These are phyloP conservation scores for Epistrophe grossulariae DNA, from an alignment of 2,888 invertebrate species.

Conservation along the genomic window DNA sequence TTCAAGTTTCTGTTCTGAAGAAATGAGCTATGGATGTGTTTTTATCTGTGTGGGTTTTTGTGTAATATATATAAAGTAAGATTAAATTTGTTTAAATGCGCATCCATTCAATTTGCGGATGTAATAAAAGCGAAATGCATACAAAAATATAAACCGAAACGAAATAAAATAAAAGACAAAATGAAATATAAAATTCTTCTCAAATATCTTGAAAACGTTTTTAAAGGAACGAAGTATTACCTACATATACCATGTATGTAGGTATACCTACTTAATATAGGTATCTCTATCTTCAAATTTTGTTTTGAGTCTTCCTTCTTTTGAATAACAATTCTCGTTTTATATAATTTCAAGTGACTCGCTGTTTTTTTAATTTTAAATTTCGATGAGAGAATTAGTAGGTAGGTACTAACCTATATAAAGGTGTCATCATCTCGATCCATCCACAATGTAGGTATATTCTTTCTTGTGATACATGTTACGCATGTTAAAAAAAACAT, in stretches of 20 bases:
- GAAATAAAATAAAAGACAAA: constrained; percentile 72
- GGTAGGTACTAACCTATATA: neutral
- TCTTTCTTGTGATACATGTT: neutral
- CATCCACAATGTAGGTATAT: neutral
- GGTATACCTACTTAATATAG: neutral
- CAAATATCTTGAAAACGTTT: neutral
- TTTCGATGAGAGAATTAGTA: neutral
- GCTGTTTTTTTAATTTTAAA: constrained; percentile 8
- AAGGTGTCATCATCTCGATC: neutral
- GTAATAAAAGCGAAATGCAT: neutral
- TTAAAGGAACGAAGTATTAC: too few relatives aligned
- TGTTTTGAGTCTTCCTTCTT: constrained; percentile 4
- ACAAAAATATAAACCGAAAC: neutral
- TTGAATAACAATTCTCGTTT: neutral
- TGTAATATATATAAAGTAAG: neutral
- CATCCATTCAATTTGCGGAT: neutral
- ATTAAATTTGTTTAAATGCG: neutral
- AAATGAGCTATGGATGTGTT: neutral
- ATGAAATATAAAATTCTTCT: constrained; percentile 39
- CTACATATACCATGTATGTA: too few relatives aligned
- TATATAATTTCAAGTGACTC: neutral
- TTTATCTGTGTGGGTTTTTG: neutral
- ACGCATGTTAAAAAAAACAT: neutral
- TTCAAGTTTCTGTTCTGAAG: constrained; percentile 2
- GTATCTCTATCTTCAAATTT: neutral